Conservation (phyloP, 2,113 vertebrate species). For the Lathamus discolor region DNA sequence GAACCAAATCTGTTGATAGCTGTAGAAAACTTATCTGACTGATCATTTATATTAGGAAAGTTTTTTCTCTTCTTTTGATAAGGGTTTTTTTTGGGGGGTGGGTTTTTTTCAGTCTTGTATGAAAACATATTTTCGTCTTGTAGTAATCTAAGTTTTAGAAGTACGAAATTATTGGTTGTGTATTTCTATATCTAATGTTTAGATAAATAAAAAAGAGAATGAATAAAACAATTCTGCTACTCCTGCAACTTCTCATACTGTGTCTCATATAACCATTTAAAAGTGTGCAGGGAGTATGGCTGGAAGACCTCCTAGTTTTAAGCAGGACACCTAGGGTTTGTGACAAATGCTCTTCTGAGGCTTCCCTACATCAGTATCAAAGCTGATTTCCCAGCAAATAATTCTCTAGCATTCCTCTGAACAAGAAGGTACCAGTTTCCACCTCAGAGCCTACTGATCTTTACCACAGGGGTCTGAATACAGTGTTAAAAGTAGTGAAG, state of each 20-base stretch:
- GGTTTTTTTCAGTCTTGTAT: neutral
- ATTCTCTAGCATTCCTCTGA: neutral
- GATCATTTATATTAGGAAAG: neutral
- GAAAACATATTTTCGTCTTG: neutral
- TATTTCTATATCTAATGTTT: neutral
- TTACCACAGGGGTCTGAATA: neutral
- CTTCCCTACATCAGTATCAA: neutral
- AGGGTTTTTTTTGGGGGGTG: neutral
- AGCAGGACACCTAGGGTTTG: neutral
- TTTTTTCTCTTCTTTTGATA: neutral
- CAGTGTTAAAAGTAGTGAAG: neutral
- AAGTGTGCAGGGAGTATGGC: neutral
- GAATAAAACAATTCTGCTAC: neutral
- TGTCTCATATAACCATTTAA: neutral
- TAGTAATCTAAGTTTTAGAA: neutral
- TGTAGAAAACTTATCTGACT: neutral
- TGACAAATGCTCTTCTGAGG: rapidly evolving
- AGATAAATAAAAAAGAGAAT: neutral
- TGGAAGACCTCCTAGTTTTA: neutral
- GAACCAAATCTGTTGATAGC: neutral
- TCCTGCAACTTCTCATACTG: neutral
- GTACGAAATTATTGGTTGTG: neutral
- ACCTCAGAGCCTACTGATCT: neutral
- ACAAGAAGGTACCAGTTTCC: neutral
- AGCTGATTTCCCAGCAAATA: neutral